Base-by-base conservation (phyloP, 23 tunicate species). In the Clavelina lepadiformis region DNA sequence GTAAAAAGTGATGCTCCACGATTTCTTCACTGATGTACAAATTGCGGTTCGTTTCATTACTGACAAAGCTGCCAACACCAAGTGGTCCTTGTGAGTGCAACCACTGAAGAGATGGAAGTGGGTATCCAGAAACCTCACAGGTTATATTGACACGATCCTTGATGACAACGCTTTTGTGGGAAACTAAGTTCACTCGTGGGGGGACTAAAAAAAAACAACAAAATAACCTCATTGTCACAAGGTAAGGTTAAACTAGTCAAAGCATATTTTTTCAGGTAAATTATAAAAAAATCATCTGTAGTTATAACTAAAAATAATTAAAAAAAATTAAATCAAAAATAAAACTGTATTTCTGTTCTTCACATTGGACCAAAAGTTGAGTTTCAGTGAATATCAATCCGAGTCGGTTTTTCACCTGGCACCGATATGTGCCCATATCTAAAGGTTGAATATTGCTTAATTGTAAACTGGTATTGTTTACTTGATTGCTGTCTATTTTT, bases 321-420 rank as follows among this genome's bases (percentile, higher is more conserved):
- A n/a, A n/a, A n/a, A n/a, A n/a, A n/a, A n/a, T n/a, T n/a, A n/a
- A n/a, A n/a, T n/a, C n/a, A n/a, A n/a, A n/a, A n/a, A n/a, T n/a
- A n/a, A n/a, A n/a, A n/a, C n/a, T n/a, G n/a, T n/a, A n/a, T n/a
- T n/a, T n/a, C n/a, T n/a, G n/a, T 41, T 15, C 56, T 73, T 76
- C 46, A 83, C 92, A 83, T 6, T 28, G 31, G 1, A 85, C 83
- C 6, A 29, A 7, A 1, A 85, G 28, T 28, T 29, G 18, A 1
- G 79, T 59, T 38, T 68, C 79, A 3, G 56, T 34, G 47, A 85
- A 77, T 3, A 68, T 58, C 94, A 77, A 54, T 53, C 94, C 94
- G 1, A 51, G 35, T 5, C 45, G 46, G 61, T 85, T 85, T 46
- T 37, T 70, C 2, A 72, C 94, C 41, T 85, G 94, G 51, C 94